Evolutionary conservation across 2,113 vertebrate genomes (phyloP).

Genomic region (Malaclemys terrapin): DNA sequence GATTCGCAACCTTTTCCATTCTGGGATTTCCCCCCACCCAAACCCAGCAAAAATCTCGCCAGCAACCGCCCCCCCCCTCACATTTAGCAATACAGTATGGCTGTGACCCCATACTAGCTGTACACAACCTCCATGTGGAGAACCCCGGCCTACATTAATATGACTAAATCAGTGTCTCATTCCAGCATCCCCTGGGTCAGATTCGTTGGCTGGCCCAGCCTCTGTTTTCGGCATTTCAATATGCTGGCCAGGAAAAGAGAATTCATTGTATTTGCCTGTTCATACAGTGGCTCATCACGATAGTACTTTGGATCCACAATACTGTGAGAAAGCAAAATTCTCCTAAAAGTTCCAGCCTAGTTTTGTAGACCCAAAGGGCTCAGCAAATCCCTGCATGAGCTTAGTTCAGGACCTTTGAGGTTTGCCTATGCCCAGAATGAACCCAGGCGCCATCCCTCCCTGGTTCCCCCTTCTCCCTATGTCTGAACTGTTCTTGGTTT

Average conservation of each 20-base stretch:
- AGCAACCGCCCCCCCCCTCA: neutral
- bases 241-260: constrained; percentile 42
- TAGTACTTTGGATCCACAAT: constrained; percentile 44
- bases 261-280: constrained; percentile 60
- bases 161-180: constrained; percentile 23
- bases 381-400: neutral
- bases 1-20: neutral
- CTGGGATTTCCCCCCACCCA: neutral
- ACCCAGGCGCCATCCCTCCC: neutral
- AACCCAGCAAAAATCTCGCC: neutral
- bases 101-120: neutral
- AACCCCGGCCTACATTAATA: constrained; percentile 34
- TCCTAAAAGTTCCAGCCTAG: neutral
- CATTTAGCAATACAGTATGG: neutral
- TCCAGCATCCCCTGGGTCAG: constrained; percentile 29
- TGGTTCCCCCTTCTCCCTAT: neutral
- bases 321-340: constrained; percentile 15
- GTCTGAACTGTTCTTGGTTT: constrained; percentile 53
- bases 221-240: constrained; percentile 62
- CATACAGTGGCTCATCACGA: constrained; percentile 27
- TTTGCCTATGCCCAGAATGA: neutral
- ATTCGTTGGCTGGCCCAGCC: constrained; percentile 46
- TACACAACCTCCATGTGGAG: neutral
- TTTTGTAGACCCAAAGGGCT: neutral
- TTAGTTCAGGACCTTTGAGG: neutral